phyloP scores from a whole-genome alignment of 1,140 invertebrate genomes.

The Drosophila miranda region DNA sequence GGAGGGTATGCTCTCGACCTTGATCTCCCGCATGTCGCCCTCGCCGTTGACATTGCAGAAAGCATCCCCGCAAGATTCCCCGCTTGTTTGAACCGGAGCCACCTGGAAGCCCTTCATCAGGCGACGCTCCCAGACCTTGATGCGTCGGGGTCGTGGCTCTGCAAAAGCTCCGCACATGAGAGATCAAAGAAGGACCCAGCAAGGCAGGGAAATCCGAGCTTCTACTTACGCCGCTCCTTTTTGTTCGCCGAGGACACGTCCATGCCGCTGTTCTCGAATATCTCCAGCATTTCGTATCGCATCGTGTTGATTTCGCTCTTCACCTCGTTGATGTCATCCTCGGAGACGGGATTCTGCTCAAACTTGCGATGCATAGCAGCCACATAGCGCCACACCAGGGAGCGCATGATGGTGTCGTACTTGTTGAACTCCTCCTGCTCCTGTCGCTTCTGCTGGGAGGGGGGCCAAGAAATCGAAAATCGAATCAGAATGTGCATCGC shows the following conservation, averaged over 20 bases:
- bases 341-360: conserved; percentile 91
- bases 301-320: conserved; percentile 93
- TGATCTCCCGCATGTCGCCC: conserved; percentile 79
- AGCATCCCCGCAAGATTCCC: conserved; percentile 72
- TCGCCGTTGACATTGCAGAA: conserved; percentile 59
- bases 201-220: no score
- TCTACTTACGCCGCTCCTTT: conserved; percentile 86
- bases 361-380: conserved; percentile 89
- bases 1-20: conserved; percentile 68
- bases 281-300: conserved; percentile 92
- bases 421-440: conserved; percentile 86
- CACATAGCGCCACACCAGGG: conserved; percentile 93
- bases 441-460: conserved; percentile 59
- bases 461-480: no score
- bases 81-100: conserved; percentile 85
- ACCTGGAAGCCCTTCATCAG: conserved; percentile 94
- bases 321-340: conserved; percentile 96
- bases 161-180: conserved; percentile 4
- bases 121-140: conserved; percentile 91
- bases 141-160: conserved; percentile 88
- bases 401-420: conserved; percentile 91
- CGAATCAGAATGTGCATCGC: not conserved
- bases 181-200: not conserved
- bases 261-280: conserved; percentile 91
- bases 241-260: conserved; percentile 87